A percentile compares a stretch with the other conserved stretches of the same genome.
These are phyloP conservation scores for Psilopsiagon aymara DNA, from an alignment of 2,113 vertebrate genomes.

Conservation along the genomic window DNA sequence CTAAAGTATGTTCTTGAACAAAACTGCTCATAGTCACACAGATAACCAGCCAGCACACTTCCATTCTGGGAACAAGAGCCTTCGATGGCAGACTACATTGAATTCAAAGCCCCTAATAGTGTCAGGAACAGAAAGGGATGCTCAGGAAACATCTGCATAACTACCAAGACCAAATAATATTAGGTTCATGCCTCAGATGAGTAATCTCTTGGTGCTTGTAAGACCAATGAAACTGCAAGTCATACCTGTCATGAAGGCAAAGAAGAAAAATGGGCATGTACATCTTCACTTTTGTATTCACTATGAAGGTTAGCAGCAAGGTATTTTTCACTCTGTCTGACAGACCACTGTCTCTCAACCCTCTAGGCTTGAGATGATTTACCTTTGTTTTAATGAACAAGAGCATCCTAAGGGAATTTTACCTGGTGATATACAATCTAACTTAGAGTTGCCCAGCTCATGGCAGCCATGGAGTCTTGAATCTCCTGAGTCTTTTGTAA, in stretches of 20 bases:
- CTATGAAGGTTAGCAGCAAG: background rate
- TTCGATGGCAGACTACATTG: background rate
- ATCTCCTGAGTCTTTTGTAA: background rate
- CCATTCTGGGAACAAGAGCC: background rate
- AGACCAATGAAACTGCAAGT: background rate
- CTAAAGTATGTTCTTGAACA: background rate
- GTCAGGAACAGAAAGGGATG: background rate
- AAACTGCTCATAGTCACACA: background rate
- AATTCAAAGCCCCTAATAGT: background rate
- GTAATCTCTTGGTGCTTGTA: background rate
- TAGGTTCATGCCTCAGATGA: background rate
- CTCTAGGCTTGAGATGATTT: background rate
- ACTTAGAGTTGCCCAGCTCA: background rate
- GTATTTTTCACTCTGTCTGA: background rate
- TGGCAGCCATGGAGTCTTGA: background rate
- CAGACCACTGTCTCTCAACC: background rate
- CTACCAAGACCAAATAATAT: background rate
- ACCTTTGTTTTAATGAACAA: background rate
- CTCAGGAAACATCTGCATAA: background rate
- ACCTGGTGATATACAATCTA: background rate
- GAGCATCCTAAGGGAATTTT: background rate
- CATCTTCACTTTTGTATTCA: background rate
- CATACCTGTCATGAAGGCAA: background rate
- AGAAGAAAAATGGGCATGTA: background rate
- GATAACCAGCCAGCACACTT: background rate